phyloP scores from a whole-genome alignment of 2,797 vertebrate species.

The Linurgus olivaceus region DNA sequence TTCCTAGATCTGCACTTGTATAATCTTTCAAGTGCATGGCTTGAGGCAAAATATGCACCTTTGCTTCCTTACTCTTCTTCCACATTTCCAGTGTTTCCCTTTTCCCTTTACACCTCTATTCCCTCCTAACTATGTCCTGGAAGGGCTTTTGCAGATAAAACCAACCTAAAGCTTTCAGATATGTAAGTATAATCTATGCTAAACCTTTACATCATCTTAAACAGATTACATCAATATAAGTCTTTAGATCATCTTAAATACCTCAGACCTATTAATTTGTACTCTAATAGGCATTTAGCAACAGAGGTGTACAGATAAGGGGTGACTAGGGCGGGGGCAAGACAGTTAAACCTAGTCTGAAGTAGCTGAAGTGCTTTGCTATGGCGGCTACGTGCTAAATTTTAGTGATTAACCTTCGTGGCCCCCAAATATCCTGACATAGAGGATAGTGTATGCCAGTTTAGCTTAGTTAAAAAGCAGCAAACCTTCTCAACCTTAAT shows the following conservation, averaged over 20 bases:
- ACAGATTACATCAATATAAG: conserved; percentile 34
- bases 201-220: conserved; percentile 49
- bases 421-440: not conserved
- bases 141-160: conserved; percentile 19
- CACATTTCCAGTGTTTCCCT: not conserved
- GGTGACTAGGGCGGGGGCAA: not conserved
- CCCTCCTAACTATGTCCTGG: not conserved
- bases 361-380: not conserved
- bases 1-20: not conserved
- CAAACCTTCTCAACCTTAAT: not conserved
- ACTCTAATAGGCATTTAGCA: conserved; percentile 4
- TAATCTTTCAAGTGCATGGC: not conserved
- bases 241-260: conserved; percentile 33
- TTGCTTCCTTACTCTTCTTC: not conserved
- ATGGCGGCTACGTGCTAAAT: not conserved
- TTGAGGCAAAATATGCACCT: not conserved
- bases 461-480: not conserved
- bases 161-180: conserved; percentile 8
- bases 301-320: not conserved
- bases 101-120: not conserved
- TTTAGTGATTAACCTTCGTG: not conserved
- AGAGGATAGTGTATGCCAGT: not conserved
- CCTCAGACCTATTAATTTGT: conserved; percentile 32
- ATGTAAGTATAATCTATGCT: not conserved
- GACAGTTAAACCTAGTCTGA: not conserved